A percentile compares a stretch with the other conserved stretches of the same genome.
Conservation (phyloP, 1,140 invertebrate genomes). For the Maconellicoccus hirsutus region DNA sequence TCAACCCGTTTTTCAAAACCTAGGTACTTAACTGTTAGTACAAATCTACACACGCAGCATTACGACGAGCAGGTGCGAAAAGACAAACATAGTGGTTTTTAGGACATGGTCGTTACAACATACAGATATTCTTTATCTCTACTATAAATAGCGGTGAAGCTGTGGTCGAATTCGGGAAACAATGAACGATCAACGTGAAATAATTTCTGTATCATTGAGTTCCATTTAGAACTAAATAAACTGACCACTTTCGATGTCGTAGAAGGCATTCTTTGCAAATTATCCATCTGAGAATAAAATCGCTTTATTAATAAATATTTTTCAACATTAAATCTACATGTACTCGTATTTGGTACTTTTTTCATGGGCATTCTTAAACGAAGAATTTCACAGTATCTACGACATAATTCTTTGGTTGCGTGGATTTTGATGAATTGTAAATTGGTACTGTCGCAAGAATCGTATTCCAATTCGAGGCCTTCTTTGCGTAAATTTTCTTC, state of each 20-base stretch:
- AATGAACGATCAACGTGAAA: conserved; percentile 25
- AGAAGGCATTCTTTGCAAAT: neutral
- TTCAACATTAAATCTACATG: too few relatives aligned
- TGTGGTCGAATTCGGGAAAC: conserved; percentile 24
- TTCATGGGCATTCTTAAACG: conserved; percentile 92
- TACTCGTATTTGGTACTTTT: too few relatives aligned
- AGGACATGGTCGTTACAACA: conserved; percentile 52
- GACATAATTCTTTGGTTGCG: conserved; percentile 69
- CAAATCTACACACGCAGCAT: neutral
- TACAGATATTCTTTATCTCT: conserved; percentile 39
- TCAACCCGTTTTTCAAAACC: too few relatives aligned
- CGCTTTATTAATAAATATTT: too few relatives aligned
- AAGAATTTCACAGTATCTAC: conserved; percentile 81
- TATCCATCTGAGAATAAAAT: conserved; percentile 11
- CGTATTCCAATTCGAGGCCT: conserved; percentile 52
- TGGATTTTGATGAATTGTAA: conserved; percentile 70
- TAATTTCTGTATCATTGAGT: conserved; percentile 1
- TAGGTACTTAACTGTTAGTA: too few relatives aligned
- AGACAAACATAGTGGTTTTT: neutral
- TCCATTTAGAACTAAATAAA: conserved; percentile 20
- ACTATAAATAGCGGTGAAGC: conserved; percentile 24
- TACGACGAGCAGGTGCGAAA: neutral
- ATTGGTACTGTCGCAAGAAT: conserved; percentile 36
- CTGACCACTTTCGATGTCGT: conserved; percentile 17
- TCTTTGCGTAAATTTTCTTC: conserved; percentile 53